Percentiles rank a stretch among this genome's conserved stretches.
Conservation (phyloP, 2,888 invertebrate genomes). For the Antheraea assamensis region DNA sequence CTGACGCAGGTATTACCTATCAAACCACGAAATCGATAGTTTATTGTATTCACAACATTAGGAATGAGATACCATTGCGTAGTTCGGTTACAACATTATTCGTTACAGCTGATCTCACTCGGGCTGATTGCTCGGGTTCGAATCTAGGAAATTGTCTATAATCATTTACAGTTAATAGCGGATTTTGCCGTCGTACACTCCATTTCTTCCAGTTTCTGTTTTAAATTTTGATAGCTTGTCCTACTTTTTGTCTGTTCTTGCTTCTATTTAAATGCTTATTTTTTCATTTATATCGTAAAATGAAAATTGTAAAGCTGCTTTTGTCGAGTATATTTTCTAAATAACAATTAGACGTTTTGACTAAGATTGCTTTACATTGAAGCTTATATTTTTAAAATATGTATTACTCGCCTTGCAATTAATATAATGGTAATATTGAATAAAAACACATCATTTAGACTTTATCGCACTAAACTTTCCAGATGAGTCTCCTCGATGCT, state of each 20-base stretch:
- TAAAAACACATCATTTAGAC: neutral
- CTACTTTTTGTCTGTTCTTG: conserved; percentile 28
- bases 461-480: neutral
- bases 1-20: neutral
- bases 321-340: neutral
- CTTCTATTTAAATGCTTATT: neutral
- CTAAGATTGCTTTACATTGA: neutral
- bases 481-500: too few species aligned
- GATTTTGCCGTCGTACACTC: conserved; percentile 54
- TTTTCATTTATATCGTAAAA: neutral
- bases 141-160: conserved; percentile 68
- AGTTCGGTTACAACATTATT: conserved; percentile 63
- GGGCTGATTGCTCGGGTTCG: conserved; percentile 68
- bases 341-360: neutral
- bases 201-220: conserved; percentile 52
- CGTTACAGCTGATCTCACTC: conserved; percentile 71
- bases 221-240: conserved; percentile 56
- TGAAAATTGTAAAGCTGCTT: neutral
- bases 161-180: conserved; percentile 65
- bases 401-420: too few species aligned
- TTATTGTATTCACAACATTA: neutral
- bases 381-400: too few species aligned
- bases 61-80: conserved; percentile 40
- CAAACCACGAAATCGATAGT: neutral
- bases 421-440: too few species aligned